A percentile compares a stretch with the other conserved stretches of the same genome.
Evolutionary conservation across 2,888 invertebrate genomes (phyloP).

Genomic region (Trileptium ribeirensis): DNA sequence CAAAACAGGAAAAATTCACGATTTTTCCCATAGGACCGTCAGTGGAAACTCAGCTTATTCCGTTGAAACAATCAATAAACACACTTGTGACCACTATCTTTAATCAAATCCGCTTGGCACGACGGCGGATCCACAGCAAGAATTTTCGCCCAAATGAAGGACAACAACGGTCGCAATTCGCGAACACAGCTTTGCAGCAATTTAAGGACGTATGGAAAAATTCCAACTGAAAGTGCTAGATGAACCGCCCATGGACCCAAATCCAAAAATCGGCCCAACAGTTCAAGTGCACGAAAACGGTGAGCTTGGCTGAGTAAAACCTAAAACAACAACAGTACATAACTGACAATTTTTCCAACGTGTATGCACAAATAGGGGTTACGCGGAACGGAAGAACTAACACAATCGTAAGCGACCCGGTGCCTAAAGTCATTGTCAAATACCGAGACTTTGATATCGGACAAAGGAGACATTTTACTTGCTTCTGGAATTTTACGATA

Average conservation of each 20-base stretch:
- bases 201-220: slow-evolving; percentile 96
- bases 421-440: too few relatives aligned
- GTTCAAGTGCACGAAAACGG: slow-evolving; percentile 82
- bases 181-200: slow-evolving; percentile 85
- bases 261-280: slow-evolving; percentile 84
- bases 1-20: too few relatives aligned
- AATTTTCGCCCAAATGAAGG: slow-evolving; percentile 98
- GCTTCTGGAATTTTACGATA: too few relatives aligned
- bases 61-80: slow-evolving; percentile 34
- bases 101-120: slow-evolving; percentile 86
- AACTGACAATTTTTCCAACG: too few relatives aligned
- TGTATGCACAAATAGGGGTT: too few relatives aligned
- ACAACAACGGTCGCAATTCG: slow-evolving; percentile 81
- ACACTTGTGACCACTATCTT: slow-evolving; percentile 71
- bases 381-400: too few relatives aligned
- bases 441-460: too few relatives aligned
- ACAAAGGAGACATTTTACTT: too few relatives aligned
- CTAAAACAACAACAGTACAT: slow-evolving; percentile 47
- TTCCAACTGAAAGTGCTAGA: slow-evolving; percentile 84
- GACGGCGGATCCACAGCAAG: slow-evolving; percentile 82
- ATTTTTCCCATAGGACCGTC: too few relatives aligned
- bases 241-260: slow-evolving; percentile 86
- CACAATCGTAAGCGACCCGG: too few relatives aligned
- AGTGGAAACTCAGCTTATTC: too few relatives aligned
- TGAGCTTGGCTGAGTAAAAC: slow-evolving; percentile 61